Conservation (phyloP, 2,888 invertebrate genomes). For the Phengaris arion region DNA sequence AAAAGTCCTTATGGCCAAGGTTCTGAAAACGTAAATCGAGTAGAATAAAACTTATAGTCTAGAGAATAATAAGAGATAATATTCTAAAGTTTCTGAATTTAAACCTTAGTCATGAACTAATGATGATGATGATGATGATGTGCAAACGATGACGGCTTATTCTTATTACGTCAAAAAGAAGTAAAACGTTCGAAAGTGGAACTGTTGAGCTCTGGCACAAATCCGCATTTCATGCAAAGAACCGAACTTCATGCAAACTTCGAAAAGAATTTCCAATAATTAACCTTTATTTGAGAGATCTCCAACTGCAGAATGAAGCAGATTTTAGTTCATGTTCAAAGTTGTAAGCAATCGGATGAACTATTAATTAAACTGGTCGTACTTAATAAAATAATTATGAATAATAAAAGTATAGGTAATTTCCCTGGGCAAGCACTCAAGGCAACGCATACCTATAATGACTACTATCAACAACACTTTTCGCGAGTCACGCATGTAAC, state of each 20-base stretch:
- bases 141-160: background rate
- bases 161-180: conserved; percentile 11
- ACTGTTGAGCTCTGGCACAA: conserved; percentile 13
- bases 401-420: background rate
- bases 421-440: background rate
- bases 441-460: background rate
- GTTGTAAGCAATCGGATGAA: background rate
- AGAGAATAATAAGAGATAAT: too few species aligned
- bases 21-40: too few species aligned
- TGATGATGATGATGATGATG: background rate
- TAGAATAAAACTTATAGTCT: too few species aligned
- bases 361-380: background rate
- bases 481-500: background rate
- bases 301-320: background rate
- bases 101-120: background rate
- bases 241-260: conserved; percentile 12
- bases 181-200: conserved; percentile 1
- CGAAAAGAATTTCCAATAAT: conserved; percentile 24
- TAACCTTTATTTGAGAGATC: conserved; percentile 7
- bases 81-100: too few species aligned
- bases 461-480: background rate
- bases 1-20: too few species aligned
- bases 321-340: background rate
- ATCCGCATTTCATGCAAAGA: conserved; percentile 4
- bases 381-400: background rate